Conservation (phyloP, 2,888 invertebrate genomes). For the Argynnis bischoffii region DNA sequence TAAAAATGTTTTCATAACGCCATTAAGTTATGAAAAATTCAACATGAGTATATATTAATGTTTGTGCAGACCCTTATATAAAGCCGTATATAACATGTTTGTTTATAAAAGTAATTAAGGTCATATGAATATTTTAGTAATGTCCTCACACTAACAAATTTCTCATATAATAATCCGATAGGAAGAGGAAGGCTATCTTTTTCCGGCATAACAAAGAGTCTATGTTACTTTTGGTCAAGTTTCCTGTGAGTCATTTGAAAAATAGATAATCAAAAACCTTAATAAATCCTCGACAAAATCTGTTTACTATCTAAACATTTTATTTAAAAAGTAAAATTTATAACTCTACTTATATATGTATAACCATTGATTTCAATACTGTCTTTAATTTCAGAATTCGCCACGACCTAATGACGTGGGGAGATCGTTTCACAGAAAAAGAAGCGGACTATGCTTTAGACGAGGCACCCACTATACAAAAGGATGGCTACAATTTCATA, state of each 20-base stretch:
- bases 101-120: constrained; percentile 14
- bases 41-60: constrained; percentile 11
- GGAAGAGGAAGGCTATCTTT: too few relatives aligned
- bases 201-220: too few relatives aligned
- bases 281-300: too few relatives aligned
- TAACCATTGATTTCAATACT: too few relatives aligned
- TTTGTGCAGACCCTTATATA: constrained; percentile 2
- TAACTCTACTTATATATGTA: too few relatives aligned
- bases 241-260: too few relatives aligned
- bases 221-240: too few relatives aligned
- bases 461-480: constrained; percentile 83
- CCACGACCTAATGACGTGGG: constrained; percentile 85
- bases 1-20: constrained; percentile 16
- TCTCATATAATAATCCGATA: too few relatives aligned
- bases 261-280: too few relatives aligned
- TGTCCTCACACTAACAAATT: background rate
- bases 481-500: constrained; percentile 81
- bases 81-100: constrained; percentile 2
- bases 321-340: too few relatives aligned
- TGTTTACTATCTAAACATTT: too few relatives aligned
- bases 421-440: constrained; percentile 84
- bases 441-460: constrained; percentile 85
- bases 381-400: constrained; percentile 74
- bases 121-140: constrained; percentile 14
- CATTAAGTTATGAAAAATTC: constrained; percentile 16